These are phyloP conservation scores for Coleophora flavipennella DNA, from an alignment of 2,888 invertebrate genomes.

Conservation along the genomic window DNA sequence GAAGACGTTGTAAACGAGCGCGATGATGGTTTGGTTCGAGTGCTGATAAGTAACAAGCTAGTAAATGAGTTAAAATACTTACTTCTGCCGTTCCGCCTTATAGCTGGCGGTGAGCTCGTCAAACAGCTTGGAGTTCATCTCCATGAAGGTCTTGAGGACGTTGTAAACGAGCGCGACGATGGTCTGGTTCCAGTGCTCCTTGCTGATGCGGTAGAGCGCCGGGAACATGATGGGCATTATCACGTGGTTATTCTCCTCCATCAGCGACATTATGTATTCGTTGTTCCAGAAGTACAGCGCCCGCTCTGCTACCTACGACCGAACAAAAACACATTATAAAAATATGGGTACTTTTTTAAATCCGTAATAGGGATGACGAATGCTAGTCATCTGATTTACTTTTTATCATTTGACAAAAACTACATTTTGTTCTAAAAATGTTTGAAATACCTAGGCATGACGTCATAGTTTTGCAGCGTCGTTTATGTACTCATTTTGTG, in stretches of 20 bases:
- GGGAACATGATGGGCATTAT: slow-evolving; percentile 99
- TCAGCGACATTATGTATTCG: slow-evolving; percentile 99
- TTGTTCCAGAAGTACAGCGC: slow-evolving; percentile 99
- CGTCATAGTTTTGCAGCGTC: too few relatives aligned
- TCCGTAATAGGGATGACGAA: too few relatives aligned
- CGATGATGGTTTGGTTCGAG: slow-evolving; percentile 99
- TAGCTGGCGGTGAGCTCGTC: slow-evolving; percentile 99
- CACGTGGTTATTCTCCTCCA: slow-evolving; percentile 98
- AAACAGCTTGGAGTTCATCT: slow-evolving; percentile 99
- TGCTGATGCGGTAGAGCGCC: slow-evolving; percentile 97
- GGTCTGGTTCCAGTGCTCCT: slow-evolving; percentile 99
- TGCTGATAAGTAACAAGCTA: too few relatives aligned
- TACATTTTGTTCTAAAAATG: too few relatives aligned
- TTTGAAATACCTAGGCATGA: too few relatives aligned
- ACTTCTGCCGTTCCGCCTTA: slow-evolving; percentile 99
- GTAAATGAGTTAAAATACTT: too few relatives aligned
- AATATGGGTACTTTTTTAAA: too few relatives aligned
- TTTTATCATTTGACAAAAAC: too few relatives aligned
- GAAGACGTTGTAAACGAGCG: slow-evolving; percentile 99
- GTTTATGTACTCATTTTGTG: too few relatives aligned
- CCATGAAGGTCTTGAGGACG: slow-evolving; percentile 99
- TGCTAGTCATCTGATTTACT: too few relatives aligned
- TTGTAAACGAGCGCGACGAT: slow-evolving; percentile 99
- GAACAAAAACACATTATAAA: neutral
- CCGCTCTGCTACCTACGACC: slow-evolving; percentile 93